phyloP scores from a whole-genome alignment of 2,888 invertebrate genomes.

The Drosophila infuscata region DNA sequence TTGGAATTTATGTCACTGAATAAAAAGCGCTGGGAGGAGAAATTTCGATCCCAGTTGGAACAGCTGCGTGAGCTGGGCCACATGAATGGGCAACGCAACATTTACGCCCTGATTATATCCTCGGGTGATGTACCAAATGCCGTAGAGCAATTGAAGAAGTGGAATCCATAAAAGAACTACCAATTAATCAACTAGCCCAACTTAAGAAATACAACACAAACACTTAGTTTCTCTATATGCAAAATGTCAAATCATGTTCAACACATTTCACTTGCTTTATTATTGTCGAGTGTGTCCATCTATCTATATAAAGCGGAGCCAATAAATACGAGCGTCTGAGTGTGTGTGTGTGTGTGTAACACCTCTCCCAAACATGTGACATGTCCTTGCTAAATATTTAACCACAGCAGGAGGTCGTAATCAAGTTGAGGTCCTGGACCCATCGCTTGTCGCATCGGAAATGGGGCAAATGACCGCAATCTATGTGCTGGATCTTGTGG shows the following conservation, averaged over 20 bases:
- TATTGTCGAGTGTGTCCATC: too few species aligned
- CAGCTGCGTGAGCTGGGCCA: conserved; percentile 49
- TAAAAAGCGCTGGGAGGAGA: conserved; percentile 34
- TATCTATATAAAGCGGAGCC: neutral
- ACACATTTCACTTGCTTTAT: conserved; percentile 2
- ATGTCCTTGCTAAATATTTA: neutral
- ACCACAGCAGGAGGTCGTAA: neutral
- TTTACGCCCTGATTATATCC: conserved; percentile 55
- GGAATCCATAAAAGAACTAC: conserved; percentile 38
- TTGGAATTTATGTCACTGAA: conserved; percentile 41
- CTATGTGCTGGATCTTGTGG: neutral
- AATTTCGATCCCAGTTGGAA: conserved; percentile 43
- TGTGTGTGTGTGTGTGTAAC: neutral
- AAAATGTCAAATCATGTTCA: conserved; percentile 18
- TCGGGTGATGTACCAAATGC: conserved; percentile 57
- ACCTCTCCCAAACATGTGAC: neutral
- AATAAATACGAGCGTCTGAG: conserved; percentile 8
- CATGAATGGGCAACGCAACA: conserved; percentile 51
- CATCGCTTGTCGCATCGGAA: neutral
- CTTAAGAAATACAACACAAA: neutral
- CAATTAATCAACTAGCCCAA: neutral
- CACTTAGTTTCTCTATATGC: neutral
- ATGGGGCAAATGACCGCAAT: neutral
- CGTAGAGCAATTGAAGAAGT: conserved; percentile 50
- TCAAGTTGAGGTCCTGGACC: neutral